Base-by-base conservation (phyloP, 1,140 invertebrate genomes). In the Polypedilum vanderplanki region DNA sequence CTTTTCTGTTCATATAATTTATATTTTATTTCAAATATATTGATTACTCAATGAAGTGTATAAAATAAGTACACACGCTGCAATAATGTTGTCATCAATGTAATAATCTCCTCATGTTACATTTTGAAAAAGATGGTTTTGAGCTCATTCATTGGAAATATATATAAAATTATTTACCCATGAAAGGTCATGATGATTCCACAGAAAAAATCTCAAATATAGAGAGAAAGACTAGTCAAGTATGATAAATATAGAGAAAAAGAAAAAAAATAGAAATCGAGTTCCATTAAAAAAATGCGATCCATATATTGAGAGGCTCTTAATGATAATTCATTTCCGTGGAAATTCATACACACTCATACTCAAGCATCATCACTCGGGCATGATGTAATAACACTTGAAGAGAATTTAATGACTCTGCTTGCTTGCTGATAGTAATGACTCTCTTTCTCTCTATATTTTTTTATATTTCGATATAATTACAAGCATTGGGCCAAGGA, bases 301-400 rank as follows among this genome's bases (percentile, higher is more conserved):
- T 46, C 41, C 15, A 4, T 57, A 15, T 57, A n/a, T n/a, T 57
- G 46, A 57, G n/a, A 57, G n/a, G 3, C 46, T 57, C 46, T 57
- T 57, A 57, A 57, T 57, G 46, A 57, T 57, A 57, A 57, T 57
- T 57, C 46, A 57, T 57, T 57, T 57, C 46, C 46, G 46, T 57
- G 46, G 46, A 57, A 57, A 57, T 15, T n/a, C 46, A 57, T 57
- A 12, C 46, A 57, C n/a, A 4, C 46, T 3, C 24, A 33, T 5
- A 33, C 24, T 33, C 24, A 33, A 33, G 24, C 5, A 33, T 33
- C 5, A 33, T 33, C 46, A 57, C 12, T 57, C 12, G 4, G 24
- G 24, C 5, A 9, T 57, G 46, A 57, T 57, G 46, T 57, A 57
- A 57, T 57, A 57, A 57, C 12, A 57, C 24, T 33, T 33, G 24